phyloP scores from a whole-genome alignment of 2,888 invertebrate species.

The Meghimatium bilineatum region DNA sequence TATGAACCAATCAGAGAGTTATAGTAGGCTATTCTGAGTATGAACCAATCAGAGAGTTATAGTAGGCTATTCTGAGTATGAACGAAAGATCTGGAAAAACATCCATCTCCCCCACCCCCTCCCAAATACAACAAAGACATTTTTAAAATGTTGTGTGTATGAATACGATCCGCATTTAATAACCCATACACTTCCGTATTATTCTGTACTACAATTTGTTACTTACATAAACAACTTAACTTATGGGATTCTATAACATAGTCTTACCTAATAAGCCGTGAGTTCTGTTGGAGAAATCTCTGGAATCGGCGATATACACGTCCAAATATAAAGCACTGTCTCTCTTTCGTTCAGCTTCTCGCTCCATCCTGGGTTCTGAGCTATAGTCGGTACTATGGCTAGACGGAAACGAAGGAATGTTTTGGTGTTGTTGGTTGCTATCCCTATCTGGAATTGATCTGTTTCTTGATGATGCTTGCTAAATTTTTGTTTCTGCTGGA shows the following conservation, averaged over 20 bases:
- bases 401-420: background rate
- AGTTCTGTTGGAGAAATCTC: constrained; percentile 51
- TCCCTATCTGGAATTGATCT: background rate
- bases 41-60: too few species aligned
- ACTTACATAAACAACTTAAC: background rate
- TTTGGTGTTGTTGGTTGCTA: background rate
- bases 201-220: too few species aligned
- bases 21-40: too few species aligned
- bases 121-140: too few species aligned
- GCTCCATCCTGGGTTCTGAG: background rate
- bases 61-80: too few species aligned
- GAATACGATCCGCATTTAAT: too few species aligned
- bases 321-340: constrained; percentile 51
- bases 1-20: too few species aligned
- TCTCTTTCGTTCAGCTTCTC: constrained; percentile 18
- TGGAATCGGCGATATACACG: constrained; percentile 52
- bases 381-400: background rate
- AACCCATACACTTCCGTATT: too few species aligned
- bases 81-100: too few species aligned
- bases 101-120: too few species aligned
- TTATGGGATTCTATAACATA: background rate
- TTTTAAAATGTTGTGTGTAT: too few species aligned
- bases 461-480: background rate
- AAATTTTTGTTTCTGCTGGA: background rate
- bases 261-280: constrained; percentile 54